These are phyloP conservation scores for Anthopleura xanthogrammica DNA, from an alignment of 92 coral and sea anemone species.

Conservation along the genomic window DNA sequence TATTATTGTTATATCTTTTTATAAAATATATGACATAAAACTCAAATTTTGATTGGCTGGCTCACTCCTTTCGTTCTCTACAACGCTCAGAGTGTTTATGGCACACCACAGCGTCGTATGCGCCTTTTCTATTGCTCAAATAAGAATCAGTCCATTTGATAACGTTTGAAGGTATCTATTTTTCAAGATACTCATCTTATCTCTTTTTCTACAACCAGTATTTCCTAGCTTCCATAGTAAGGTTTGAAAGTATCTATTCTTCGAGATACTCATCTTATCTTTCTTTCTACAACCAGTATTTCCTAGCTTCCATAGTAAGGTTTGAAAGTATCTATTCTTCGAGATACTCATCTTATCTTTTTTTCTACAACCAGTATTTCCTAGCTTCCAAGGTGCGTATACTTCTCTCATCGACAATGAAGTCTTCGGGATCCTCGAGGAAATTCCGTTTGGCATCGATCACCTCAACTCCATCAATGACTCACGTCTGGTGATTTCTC, in stretches of 20 bases:
- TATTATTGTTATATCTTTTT: too few relatives aligned
- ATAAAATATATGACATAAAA: too few relatives aligned
- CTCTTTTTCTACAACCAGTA: background rate
- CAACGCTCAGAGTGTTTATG: too few relatives aligned
- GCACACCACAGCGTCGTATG: too few relatives aligned
- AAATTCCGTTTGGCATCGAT: slow-evolving; percentile 10
- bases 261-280: background rate
- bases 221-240: background rate
- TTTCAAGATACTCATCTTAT: background rate
- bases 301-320: background rate
- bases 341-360: background rate
- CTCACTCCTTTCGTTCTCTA: too few relatives aligned
- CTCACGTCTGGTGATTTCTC: slow-evolving; percentile 7
- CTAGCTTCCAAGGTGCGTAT: background rate
- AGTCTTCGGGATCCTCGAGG: slow-evolving; percentile 16
- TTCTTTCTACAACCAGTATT: background rate
- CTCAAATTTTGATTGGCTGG: too few relatives aligned
- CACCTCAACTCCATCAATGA: background rate
- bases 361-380: background rate
- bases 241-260: too few relatives aligned
- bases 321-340: too few relatives aligned
- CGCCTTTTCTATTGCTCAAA: too few relatives aligned
- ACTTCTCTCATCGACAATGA: slow-evolving; percentile 3
- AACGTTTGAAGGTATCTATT: too few relatives aligned
- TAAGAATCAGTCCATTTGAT: too few relatives aligned